Evolutionary conservation across 2,888 invertebrate genomes (phyloP).

Genomic region (Ariolimax columbianus): DNA sequence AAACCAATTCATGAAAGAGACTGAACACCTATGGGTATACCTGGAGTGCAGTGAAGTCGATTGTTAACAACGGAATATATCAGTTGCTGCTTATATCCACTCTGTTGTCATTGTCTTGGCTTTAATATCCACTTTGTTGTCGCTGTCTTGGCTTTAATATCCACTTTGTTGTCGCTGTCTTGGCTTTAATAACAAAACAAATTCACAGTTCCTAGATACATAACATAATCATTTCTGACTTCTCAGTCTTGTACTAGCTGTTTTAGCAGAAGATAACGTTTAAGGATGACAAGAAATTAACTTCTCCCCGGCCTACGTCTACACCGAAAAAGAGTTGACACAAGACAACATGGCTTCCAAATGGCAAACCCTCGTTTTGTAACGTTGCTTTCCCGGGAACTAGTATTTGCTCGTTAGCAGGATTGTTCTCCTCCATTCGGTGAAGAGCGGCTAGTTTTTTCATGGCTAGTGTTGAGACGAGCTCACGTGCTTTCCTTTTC

Average conservation of each 20-base stretch:
- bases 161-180: no score
- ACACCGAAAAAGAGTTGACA: not conserved
- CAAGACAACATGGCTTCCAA: conserved; percentile 33
- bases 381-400: conserved; percentile 9
- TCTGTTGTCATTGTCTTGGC: no score
- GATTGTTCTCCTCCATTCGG: conserved; percentile 33
- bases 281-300: not conserved
- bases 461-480: not conserved
- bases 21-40: no score
- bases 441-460: conserved; percentile 32
- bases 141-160: no score
- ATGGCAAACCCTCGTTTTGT: conserved; percentile 28
- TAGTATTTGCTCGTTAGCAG: conserved; percentile 44
- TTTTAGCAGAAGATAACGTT: not conserved
- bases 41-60: no score
- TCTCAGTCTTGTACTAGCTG: not conserved
- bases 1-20: no score
- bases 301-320: not conserved
- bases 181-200: not conserved
- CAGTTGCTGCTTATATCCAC: no score
- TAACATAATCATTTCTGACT: not conserved
- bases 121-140: no score
- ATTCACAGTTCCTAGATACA: not conserved
- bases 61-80: no score
- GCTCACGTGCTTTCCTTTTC: conserved; percentile 21